phyloP scores from a whole-genome alignment of 2,797 vertebrate genomes.

The Acrossocheilus wenchowensis region DNA sequence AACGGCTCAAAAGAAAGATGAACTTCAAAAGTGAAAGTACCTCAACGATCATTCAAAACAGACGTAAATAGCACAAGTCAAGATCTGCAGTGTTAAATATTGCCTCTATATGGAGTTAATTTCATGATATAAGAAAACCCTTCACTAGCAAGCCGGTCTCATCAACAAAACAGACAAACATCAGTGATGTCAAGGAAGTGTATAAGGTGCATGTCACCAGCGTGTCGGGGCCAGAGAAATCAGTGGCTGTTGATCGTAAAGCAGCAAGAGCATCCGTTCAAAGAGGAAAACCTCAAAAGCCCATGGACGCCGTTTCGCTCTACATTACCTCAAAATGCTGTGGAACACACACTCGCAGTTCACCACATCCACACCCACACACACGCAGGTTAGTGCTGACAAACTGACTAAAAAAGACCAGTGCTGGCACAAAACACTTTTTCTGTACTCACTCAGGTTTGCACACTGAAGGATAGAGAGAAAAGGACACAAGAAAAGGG shows the following conservation, averaged over 20 bases:
- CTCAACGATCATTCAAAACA: not conserved
- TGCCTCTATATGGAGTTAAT: not conserved
- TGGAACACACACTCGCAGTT: conserved; percentile 15
- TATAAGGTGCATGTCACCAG: not conserved
- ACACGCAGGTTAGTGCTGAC: conserved; percentile 22
- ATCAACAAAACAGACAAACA: conserved; percentile 21
- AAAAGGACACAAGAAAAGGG: conserved; percentile 9
- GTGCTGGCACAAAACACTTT: not conserved
- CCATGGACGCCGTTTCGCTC: conserved; percentile 35
- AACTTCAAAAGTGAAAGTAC: not conserved
- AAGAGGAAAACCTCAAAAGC: conserved; percentile 64
- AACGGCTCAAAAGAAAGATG: not conserved
- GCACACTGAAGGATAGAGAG: not conserved
- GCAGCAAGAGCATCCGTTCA: conserved; percentile 56
- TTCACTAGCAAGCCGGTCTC: not conserved
- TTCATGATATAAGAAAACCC: not conserved
- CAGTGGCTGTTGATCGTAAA: conserved; percentile 36
- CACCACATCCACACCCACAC: conserved; percentile 16
- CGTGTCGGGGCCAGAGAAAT: conserved; percentile 20
- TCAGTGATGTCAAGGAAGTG: conserved; percentile 5
- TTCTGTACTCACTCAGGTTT: not conserved
- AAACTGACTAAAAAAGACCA: conserved; percentile 7
- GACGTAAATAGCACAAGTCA: not conserved
- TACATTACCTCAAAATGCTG: conserved; percentile 43
- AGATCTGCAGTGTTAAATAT: not conserved